These are phyloP conservation scores for Hybognathus amarus DNA, from an alignment of 2,797 vertebrate species.

Conservation along the genomic window DNA sequence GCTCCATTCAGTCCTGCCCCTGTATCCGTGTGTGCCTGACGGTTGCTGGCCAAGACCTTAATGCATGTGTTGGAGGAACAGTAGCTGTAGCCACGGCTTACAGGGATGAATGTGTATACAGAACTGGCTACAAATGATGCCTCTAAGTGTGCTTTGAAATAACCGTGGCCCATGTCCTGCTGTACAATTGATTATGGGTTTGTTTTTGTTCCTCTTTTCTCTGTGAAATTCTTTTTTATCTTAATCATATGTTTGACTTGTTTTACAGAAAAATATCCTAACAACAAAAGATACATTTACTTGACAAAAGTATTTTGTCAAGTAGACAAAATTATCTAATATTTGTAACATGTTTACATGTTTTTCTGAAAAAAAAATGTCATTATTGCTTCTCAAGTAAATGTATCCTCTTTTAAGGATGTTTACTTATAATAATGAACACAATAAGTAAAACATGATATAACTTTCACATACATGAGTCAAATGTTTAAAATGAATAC, in stretches of 20 bases:
- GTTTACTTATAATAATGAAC: neutral
- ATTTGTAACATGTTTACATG: neutral
- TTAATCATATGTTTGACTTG: neutral
- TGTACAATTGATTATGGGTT: conserved; percentile 13
- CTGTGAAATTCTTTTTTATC: neutral
- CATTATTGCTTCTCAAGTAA: neutral
- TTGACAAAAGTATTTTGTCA: neutral
- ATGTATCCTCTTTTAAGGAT: neutral
- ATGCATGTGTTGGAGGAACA: conserved; percentile 42
- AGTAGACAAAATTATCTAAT: neutral
- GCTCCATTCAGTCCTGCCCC: conserved; percentile 57
- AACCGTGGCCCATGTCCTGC: conserved; percentile 31
- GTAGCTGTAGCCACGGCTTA: conserved; percentile 22
- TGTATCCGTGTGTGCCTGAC: conserved; percentile 39
- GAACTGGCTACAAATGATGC: conserved; percentile 25
- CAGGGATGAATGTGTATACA: conserved; percentile 20
- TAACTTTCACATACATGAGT: neutral
- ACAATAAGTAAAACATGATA: neutral
- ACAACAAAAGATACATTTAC: neutral
- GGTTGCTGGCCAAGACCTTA: conserved; percentile 38
- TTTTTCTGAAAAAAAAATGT: neutral
- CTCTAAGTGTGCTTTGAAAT: conserved; percentile 37
- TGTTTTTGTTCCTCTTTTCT: conserved; percentile 15
- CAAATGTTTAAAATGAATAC: neutral
- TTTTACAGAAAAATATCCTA: neutral